Conservation (phyloP, 1,140 invertebrate genomes). For the Lethrus apterus region DNA sequence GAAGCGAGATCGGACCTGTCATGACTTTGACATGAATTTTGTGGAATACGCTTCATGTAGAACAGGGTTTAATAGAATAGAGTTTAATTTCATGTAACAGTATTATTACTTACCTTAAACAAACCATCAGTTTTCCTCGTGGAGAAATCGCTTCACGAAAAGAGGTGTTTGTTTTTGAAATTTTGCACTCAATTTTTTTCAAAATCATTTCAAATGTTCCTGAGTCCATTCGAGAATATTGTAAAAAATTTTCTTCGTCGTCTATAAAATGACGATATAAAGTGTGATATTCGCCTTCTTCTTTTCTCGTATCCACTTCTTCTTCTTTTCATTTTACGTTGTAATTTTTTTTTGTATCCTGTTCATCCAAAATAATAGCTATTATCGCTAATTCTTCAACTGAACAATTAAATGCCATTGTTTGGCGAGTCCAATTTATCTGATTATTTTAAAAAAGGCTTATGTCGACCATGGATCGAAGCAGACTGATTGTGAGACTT, state of each 20-base stretch:
- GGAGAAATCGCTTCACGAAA: neutral
- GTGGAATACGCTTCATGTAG: neutral
- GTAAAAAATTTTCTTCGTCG: neutral
- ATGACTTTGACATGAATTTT: conserved; percentile 1
- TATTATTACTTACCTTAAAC: neutral
- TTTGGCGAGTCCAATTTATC: too few relatives aligned
- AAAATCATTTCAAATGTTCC: too few relatives aligned
- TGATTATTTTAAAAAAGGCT: too few relatives aligned
- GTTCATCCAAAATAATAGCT: neutral
- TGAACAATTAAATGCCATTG: neutral
- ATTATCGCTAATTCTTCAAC: conserved; percentile 1
- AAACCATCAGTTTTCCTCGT: conserved; percentile 1
- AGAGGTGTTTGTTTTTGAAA: neutral
- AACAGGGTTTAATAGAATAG: conserved; percentile 1
- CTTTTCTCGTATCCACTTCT: neutral
- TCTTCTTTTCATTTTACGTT: conserved; percentile 1
- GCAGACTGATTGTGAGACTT: neutral
- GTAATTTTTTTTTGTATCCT: neutral
- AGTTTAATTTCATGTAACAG: neutral
- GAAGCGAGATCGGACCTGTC: neutral
- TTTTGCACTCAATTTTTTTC: too few relatives aligned
- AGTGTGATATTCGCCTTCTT: neutral
- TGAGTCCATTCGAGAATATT: too few relatives aligned
- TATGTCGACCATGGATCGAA: neutral
- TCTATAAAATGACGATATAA: neutral